Percentiles rank a stretch among this genome's conserved stretches.
Evolutionary conservation across 1,140 invertebrate genomes (phyloP).

Genomic region (Diplogasteroides magnus): DNA sequence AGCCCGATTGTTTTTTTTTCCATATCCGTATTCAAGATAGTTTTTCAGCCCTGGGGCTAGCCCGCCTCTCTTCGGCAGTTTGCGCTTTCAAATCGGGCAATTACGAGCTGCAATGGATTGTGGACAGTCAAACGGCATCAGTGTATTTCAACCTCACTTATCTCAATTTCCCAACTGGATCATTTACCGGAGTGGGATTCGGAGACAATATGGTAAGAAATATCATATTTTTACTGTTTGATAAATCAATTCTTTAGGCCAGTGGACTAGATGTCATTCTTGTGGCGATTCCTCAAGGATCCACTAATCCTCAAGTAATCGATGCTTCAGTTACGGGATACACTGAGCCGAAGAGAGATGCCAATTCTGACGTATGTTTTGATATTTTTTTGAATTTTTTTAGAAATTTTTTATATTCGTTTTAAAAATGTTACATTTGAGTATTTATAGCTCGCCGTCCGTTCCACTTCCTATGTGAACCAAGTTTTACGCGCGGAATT

Average conservation of each 20-base stretch:
- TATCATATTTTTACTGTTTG: not conserved
- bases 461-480: not conserved
- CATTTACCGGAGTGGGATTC: constrained; percentile 29
- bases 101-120: not conserved
- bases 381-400: constrained; percentile 4
- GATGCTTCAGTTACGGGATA: constrained; percentile 2
- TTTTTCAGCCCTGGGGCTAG: too few species aligned
- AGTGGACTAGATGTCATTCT: constrained; percentile 9
- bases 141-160: constrained; percentile 27
- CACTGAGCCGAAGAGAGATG: constrained; percentile 8
- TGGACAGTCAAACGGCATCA: not conserved
- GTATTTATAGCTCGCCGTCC: not conserved
- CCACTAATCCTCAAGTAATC: not conserved
- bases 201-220: constrained; percentile 16
- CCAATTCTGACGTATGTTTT: constrained; percentile 20
- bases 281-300: constrained; percentile 13
- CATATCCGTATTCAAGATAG: too few species aligned
- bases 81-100: too few species aligned
- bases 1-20: too few species aligned
- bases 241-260: not conserved
- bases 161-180: constrained; percentile 16
- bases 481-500: constrained; percentile 4
- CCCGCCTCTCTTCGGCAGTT: too few species aligned
- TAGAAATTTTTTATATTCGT: too few species aligned
- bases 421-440: constrained; percentile 10